These are phyloP conservation scores for Thunnus albacares DNA, from an alignment of 2,797 vertebrate genomes.

Conservation along the genomic window DNA sequence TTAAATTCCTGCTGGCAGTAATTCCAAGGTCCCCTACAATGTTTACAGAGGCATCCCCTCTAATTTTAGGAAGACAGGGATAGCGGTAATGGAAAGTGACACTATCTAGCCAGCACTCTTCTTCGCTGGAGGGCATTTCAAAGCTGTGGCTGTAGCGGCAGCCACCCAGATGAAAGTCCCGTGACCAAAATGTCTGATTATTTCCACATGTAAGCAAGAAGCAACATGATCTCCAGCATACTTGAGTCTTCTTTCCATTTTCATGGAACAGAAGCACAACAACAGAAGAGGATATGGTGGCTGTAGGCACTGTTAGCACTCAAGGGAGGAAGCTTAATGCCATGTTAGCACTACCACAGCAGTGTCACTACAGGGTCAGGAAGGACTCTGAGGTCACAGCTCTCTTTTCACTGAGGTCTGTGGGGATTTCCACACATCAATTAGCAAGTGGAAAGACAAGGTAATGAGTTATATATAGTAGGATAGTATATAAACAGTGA, in stretches of 20 bases:
- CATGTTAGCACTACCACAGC: constrained; percentile 36
- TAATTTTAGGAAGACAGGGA: constrained; percentile 72
- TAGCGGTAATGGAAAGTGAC: constrained; percentile 81
- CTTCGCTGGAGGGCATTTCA: constrained; percentile 70
- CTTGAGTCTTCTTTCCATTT: constrained; percentile 23
- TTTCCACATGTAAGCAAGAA: constrained; percentile 51
- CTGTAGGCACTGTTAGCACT: constrained; percentile 39
- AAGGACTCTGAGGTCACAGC: constrained; percentile 35
- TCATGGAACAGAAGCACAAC: constrained; percentile 14
- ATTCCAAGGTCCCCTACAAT: constrained; percentile 71
- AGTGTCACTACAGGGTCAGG: constrained; percentile 24
- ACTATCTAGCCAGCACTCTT: constrained; percentile 75
- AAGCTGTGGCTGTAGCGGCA: constrained; percentile 54
- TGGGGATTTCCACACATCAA: constrained; percentile 49
- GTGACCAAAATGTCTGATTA: constrained; percentile 60
- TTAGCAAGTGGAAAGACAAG: constrained; percentile 32
- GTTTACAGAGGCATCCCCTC: constrained; percentile 74
- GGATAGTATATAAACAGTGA: neutral
- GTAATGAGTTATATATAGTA: constrained; percentile 5
- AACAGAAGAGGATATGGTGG: constrained; percentile 2
- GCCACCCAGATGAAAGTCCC: constrained; percentile 59
- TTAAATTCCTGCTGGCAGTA: constrained; percentile 61
- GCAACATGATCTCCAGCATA: constrained; percentile 19
- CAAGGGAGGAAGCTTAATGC: constrained; percentile 29
- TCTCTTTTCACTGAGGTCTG: constrained; percentile 35